A percentile compares a stretch with the other conserved stretches of the same genome.
Evolutionary conservation across 1,140 invertebrate species (phyloP).

Genomic region (Cyclargus thomasi): DNA sequence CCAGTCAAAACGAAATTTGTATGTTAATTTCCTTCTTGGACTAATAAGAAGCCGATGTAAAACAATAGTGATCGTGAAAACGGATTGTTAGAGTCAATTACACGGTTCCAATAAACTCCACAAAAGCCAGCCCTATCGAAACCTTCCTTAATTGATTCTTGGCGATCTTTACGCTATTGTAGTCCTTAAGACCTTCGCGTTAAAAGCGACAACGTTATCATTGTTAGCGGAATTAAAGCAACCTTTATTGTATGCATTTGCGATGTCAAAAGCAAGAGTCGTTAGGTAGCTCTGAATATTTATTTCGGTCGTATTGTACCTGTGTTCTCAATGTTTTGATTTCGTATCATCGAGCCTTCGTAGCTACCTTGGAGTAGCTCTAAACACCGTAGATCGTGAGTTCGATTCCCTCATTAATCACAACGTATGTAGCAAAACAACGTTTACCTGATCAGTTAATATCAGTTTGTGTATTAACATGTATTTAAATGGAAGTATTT

Average conservation of each 20-base stretch:
- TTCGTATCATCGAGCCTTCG: neutral
- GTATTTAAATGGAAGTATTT: no score
- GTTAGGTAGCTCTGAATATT: slow-evolving; percentile 1
- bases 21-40: no score
- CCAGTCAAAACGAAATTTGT: no score
- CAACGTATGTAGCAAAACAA: no score
- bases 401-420: no score
- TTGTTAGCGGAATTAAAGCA: neutral
- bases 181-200: neutral
- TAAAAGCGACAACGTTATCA: neutral
- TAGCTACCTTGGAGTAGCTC: no score
- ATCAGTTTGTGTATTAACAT: no score
- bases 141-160: neutral
- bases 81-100: neutral
- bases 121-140: neutral
- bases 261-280: neutral
- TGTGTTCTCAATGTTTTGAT: neutral
- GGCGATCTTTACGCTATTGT: neutral
- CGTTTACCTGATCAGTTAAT: no score
- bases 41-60: neutral
- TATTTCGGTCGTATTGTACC: neutral
- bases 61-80: neutral
- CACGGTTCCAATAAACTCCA: neutral
- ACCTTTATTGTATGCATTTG: slow-evolving; percentile 1
- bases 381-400: no score